A percentile compares a stretch with the other conserved stretches of the same genome.
phyloP scores from a whole-genome alignment of 2,113 vertebrate species.

The Lates calcarifer region DNA sequence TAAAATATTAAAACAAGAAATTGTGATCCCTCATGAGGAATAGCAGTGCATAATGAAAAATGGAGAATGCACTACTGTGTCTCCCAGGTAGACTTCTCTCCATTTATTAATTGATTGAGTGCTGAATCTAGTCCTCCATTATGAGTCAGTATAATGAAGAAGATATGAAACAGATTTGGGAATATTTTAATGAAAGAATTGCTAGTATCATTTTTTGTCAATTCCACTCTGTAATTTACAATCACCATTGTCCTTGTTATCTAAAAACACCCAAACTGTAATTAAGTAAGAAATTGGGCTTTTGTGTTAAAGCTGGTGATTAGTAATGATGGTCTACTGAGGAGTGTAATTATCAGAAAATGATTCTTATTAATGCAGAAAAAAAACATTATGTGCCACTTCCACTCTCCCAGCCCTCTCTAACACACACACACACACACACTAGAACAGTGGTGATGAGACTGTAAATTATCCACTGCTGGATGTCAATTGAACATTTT shows the following conservation, averaged over 20 bases:
- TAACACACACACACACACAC: slow-evolving; percentile 23
- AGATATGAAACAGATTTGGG: slow-evolving; percentile 77
- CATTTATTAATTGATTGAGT: slow-evolving; percentile 82
- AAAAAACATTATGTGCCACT: slow-evolving; percentile 76
- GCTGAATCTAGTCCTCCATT: slow-evolving; percentile 74
- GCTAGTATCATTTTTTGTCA: slow-evolving; percentile 63
- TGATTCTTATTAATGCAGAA: slow-evolving; percentile 80
- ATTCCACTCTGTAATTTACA: slow-evolving; percentile 68
- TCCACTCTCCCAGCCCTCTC: background rate
- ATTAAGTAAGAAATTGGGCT: slow-evolving; percentile 76
- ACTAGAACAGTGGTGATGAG: slow-evolving; percentile 84
- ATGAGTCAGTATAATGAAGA: slow-evolving; percentile 73
- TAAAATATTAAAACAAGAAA: slow-evolving; percentile 88
- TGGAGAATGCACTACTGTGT: slow-evolving; percentile 71
- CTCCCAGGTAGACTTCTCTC: slow-evolving; percentile 80
- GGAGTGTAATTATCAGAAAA: slow-evolving; percentile 74
- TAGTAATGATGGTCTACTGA: slow-evolving; percentile 73
- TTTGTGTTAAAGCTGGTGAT: slow-evolving; percentile 77
- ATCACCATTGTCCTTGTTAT: slow-evolving; percentile 75
- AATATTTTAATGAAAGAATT: slow-evolving; percentile 80
- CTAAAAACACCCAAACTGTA: slow-evolving; percentile 78
- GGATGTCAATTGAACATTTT: slow-evolving; percentile 94
- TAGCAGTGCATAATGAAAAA: slow-evolving; percentile 76
- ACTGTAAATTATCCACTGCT: slow-evolving; percentile 86
- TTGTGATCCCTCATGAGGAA: slow-evolving; percentile 75